Conservation (phyloP, 2,797 vertebrate species). For the Takifugu ocellatus region DNA sequence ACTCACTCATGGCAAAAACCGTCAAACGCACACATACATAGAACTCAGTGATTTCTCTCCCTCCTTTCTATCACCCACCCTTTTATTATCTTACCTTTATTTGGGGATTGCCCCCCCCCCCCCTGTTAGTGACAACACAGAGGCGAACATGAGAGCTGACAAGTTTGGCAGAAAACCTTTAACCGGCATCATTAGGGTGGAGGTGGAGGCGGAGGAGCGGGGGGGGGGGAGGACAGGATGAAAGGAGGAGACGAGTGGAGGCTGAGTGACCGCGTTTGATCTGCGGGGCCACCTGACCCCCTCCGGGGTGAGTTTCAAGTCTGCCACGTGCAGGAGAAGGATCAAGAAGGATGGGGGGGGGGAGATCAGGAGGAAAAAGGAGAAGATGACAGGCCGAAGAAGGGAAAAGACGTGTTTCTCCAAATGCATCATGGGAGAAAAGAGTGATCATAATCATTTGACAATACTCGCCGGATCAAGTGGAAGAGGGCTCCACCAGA, state of each 20-base stretch:
- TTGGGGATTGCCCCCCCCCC: slow-evolving; percentile 6
- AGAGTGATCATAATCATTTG: not conserved
- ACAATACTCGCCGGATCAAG: slow-evolving; percentile 20
- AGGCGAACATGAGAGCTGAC: slow-evolving; percentile 48
- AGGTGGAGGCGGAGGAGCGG: slow-evolving; percentile 22
- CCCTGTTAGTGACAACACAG: slow-evolving; percentile 47
- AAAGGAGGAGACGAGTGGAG: slow-evolving; percentile 47
- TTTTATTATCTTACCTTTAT: not conserved
- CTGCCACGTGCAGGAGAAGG: slow-evolving; percentile 1
- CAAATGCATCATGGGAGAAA: no score
- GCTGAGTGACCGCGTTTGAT: slow-evolving; percentile 54
- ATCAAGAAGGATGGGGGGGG: slow-evolving; percentile 5
- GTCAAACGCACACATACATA: slow-evolving; percentile 37
- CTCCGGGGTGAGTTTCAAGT: slow-evolving; percentile 30
- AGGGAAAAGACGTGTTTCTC: no score
- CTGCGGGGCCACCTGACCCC: slow-evolving; percentile 48
- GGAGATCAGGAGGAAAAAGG: no score
- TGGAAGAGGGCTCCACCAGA: not conserved
- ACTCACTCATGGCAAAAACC: slow-evolving; percentile 42
- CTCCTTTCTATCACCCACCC: not conserved
- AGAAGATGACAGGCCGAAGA: no score
- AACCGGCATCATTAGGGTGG: slow-evolving; percentile 12
- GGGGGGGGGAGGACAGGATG: slow-evolving; percentile 27
- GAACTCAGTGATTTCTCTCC: slow-evolving; percentile 20
- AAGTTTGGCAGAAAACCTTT: slow-evolving; percentile 45